These are phyloP conservation scores for Petrocephalus sullivani DNA, from an alignment of 2,797 vertebrate species.

Conservation along the genomic window DNA sequence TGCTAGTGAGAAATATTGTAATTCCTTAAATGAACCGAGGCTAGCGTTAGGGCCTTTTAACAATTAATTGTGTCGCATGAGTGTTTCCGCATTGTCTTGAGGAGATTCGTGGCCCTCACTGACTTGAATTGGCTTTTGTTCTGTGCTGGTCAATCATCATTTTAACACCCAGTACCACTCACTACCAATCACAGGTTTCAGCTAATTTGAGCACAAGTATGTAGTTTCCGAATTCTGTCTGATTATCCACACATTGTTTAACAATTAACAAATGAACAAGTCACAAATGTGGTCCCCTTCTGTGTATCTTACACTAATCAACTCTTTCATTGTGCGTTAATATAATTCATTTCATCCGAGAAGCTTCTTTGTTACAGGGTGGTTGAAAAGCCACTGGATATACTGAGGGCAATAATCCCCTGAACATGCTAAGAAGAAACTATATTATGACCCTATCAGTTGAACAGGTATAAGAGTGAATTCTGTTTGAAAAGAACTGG, in stretches of 20 bases:
- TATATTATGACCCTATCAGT: neutral
- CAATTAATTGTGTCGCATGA: constrained; percentile 58
- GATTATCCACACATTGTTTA: constrained; percentile 13
- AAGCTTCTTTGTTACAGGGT: neutral
- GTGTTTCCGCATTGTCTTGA: constrained; percentile 44
- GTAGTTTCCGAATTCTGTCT: constrained; percentile 3
- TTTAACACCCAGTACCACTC: neutral
- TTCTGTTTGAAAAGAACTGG: neutral
- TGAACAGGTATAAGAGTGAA: neutral
- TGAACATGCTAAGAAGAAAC: neutral
- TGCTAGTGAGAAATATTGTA: constrained; percentile 62
- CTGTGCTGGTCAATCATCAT: neutral
- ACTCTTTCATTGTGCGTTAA: neutral
- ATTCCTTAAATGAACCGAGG: constrained; percentile 69
- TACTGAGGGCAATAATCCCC: neutral
- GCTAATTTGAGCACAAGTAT: neutral
- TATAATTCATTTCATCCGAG: neutral
- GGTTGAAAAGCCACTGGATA: neutral
- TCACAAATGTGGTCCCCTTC: neutral
- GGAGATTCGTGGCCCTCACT: constrained; percentile 37
- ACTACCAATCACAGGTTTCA: neutral
- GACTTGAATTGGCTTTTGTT: constrained; percentile 46
- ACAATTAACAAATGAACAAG: constrained; percentile 11
- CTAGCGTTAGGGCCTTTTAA: constrained; percentile 66
- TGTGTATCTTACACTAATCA: neutral